Evolutionary conservation across 2,888 invertebrate species (phyloP).

Genomic region (Tenthredo amoena): DNA sequence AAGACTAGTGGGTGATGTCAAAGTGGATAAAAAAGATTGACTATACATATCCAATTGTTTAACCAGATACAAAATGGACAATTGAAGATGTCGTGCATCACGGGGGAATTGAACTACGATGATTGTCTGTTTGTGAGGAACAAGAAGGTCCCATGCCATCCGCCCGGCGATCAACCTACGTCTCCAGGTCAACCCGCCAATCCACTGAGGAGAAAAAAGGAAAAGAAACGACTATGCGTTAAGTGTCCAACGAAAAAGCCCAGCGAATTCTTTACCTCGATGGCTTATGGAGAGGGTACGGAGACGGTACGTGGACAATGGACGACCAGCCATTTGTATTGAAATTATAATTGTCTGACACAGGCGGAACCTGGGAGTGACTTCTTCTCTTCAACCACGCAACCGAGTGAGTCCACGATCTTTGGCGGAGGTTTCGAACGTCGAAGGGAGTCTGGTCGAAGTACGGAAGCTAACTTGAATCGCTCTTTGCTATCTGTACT

Average conservation of each 20-base stretch:
- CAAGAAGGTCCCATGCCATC: conserved; percentile 65
- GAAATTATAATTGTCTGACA: conserved; percentile 61
- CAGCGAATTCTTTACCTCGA: conserved; percentile 63
- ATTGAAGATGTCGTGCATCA: background rate
- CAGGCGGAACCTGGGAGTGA: conserved; percentile 55
- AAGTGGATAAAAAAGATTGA: background rate
- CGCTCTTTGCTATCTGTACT: background rate
- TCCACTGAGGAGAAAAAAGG: conserved; percentile 63
- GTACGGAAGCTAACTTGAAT: background rate
- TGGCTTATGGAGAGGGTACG: conserved; percentile 57
- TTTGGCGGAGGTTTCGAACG: conserved; percentile 9
- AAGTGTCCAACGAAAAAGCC: conserved; percentile 71
- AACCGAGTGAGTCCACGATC: background rate
- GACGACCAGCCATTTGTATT: conserved; percentile 53
- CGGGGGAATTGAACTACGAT: conserved; percentile 68
- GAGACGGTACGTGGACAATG: conserved; percentile 70
- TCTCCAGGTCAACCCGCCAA: conserved; percentile 68
- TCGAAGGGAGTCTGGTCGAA: background rate
- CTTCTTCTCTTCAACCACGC: conserved; percentile 9
- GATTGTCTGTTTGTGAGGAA: conserved; percentile 63
- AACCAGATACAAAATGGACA: background rate
- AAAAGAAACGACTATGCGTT: conserved; percentile 70
- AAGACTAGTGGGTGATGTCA: background rate
- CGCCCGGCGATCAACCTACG: conserved; percentile 68
- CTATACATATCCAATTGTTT: conserved; percentile 16